Base-by-base conservation (phyloP, 1,140 invertebrate species). In the Drosophila nasuta region DNA sequence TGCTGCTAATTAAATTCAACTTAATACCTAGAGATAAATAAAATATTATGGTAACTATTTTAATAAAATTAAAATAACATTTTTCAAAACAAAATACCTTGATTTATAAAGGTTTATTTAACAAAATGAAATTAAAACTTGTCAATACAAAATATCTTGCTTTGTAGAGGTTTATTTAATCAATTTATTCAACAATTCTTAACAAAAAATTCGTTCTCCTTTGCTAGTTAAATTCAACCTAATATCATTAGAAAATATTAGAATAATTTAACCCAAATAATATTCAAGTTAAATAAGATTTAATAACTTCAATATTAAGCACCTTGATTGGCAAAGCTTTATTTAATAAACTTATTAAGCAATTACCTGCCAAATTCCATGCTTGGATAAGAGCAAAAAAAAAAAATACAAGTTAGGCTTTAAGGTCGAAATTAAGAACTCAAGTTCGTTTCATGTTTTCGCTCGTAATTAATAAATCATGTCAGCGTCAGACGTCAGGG, bases 391-490 rank as follows among this genome's bases (percentile, higher is more conserved):
- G 1, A 38, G 33, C 33, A 5, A 33, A 2, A 17, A 10, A n/a
- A n/a, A 56, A 56, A 17, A 28, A 67, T 63, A 25, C 28, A 6
- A 52, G 41, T 64, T 66, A 33, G 33, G 80, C 69, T 89, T 81
- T 74, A 88, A 85, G 83, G 63, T 85, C 67, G 73, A 85, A 89
- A 86, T 88, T 89, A 88, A 88, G 85, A 88, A 79, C 81, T 88
- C 86, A 89, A 88, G 85, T 89, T 89, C 85, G 85, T 85, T 88
- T 88, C 85, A 89, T 85, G 85, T 88, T 85, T 89, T 38, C 62
- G 60, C 65, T 71, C 48, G 70, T 81, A 88, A 88, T 85, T 89
- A 89, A 88, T 88, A 88, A 88, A 88, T 88, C 85, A 88, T 87
- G 83, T 88, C 83, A 89, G 85, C 85, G 85, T 78, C 85, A 73